phyloP scores from a whole-genome alignment of 2,113 vertebrate genomes.

The Tragulus kanchil region DNA sequence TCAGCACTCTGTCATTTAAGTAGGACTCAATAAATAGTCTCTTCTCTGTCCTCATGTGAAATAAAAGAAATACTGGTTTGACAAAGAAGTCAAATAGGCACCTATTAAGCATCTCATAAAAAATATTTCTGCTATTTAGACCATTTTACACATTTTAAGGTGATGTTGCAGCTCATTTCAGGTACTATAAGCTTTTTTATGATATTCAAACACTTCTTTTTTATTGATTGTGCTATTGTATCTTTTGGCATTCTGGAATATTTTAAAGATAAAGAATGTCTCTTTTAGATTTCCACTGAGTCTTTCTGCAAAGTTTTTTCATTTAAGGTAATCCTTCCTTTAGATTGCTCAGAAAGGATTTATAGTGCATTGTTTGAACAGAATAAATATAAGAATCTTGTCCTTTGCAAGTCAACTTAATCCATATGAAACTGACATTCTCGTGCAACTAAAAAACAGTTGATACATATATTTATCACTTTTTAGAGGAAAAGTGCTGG shows the following conservation, averaged over 20 bases:
- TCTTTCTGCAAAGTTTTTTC: constrained; percentile 60
- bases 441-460: constrained; percentile 43
- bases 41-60: background rate
- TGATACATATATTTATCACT: background rate
- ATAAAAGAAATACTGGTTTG: background rate
- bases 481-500: constrained; percentile 39
- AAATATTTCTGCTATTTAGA: background rate
- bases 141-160: constrained; percentile 40
- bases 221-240: constrained; percentile 25
- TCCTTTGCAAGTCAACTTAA: constrained; percentile 71
- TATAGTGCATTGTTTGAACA: constrained; percentile 62
- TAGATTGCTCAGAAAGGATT: constrained; percentile 65
- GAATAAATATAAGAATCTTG: constrained; percentile 65
- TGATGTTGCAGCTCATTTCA: background rate
- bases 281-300: constrained; percentile 53
- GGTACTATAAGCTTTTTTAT: background rate
- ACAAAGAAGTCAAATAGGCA: background rate
- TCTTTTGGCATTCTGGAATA: constrained; percentile 18
- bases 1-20: background rate
- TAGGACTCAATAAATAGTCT: background rate
- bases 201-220: background rate
- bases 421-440: constrained; percentile 69
- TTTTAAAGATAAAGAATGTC: constrained; percentile 63
- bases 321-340: constrained; percentile 74
- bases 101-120: background rate